These are phyloP conservation scores for Urocitellus parryii DNA, from an alignment of 2,113 vertebrate species.

Conservation along the genomic window DNA sequence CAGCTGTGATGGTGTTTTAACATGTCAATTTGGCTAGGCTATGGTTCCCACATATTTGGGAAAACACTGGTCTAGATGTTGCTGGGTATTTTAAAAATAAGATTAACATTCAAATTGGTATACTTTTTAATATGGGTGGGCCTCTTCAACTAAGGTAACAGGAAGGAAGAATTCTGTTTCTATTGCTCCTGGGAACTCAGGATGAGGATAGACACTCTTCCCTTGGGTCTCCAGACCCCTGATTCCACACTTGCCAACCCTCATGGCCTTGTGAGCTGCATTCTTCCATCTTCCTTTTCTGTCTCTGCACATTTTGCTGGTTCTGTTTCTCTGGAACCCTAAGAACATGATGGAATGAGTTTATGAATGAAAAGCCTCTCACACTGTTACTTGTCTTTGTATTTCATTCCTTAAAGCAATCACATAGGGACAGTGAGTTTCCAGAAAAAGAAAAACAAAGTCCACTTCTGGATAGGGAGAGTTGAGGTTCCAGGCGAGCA, in stretches of 20 bases:
- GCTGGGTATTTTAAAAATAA: background rate
- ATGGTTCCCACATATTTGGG: background rate
- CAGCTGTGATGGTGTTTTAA: background rate
- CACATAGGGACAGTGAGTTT: background rate
- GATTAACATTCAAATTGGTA: background rate
- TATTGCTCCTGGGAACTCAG: background rate
- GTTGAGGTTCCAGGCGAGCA: background rate
- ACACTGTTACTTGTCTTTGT: slow-evolving; percentile 16
- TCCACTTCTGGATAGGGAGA: background rate
- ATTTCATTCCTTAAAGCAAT: slow-evolving; percentile 30
- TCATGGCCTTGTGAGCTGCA: background rate
- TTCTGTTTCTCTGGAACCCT: slow-evolving; percentile 29
- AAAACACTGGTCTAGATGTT: background rate
- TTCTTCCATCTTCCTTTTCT: background rate
- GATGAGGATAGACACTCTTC: background rate
- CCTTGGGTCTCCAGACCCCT: background rate
- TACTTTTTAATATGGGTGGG: background rate
- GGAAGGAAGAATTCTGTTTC: background rate
- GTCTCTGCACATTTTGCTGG: background rate
- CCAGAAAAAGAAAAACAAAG: background rate
- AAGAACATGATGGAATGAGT: background rate
- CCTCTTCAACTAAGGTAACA: background rate
- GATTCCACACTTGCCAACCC: background rate
- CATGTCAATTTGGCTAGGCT: background rate
- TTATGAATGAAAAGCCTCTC: background rate